A percentile compares a stretch with the other conserved stretches of the same genome.
Evolutionary conservation across 64 coral and sea anemone species (phyloP).

Genomic region (Cladopsammia gracilis): DNA sequence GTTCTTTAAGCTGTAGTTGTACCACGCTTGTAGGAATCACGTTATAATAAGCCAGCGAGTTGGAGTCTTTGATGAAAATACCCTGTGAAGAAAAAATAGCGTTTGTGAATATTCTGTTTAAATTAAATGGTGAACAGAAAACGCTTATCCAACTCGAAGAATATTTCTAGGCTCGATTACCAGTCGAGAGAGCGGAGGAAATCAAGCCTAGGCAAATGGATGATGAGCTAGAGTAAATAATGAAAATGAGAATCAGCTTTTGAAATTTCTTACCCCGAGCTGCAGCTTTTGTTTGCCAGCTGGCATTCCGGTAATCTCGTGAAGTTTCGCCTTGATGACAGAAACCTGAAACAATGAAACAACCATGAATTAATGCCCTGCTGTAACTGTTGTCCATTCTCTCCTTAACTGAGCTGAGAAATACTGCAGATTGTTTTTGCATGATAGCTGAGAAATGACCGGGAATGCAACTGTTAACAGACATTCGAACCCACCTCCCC

Average conservation of each 20-base stretch:
- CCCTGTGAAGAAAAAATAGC: constrained; percentile 57
- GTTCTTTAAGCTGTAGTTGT: constrained; percentile 94
- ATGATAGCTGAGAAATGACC: no score
- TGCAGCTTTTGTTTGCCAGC: constrained; percentile 98
- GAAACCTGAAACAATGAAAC: constrained; percentile 68
- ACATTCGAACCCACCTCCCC: no score
- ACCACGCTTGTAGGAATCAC: constrained; percentile 82
- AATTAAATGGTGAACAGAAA: no score
- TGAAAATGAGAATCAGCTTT: background rate
- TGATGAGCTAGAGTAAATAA: background rate
- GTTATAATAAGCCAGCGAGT: constrained; percentile 92
- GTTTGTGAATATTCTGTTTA: background rate
- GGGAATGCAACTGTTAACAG: no score
- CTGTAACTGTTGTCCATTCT: background rate
- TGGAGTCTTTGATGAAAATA: constrained; percentile 97
- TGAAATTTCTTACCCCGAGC: constrained; percentile 81
- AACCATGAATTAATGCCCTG: background rate
- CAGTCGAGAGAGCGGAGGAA: no score
- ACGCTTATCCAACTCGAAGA: no score
- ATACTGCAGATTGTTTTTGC: no score
- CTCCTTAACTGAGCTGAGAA: no score
- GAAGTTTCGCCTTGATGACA: constrained; percentile 98
- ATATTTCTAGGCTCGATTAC: no score
- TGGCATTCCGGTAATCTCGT: constrained; percentile 98
- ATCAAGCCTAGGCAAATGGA: no score